A percentile compares a stretch with the other conserved stretches of the same genome.
These are phyloP conservation scores for Rhynchophorus ferrugineus DNA, from an alignment of 1,140 invertebrate genomes.

Conservation along the genomic window DNA sequence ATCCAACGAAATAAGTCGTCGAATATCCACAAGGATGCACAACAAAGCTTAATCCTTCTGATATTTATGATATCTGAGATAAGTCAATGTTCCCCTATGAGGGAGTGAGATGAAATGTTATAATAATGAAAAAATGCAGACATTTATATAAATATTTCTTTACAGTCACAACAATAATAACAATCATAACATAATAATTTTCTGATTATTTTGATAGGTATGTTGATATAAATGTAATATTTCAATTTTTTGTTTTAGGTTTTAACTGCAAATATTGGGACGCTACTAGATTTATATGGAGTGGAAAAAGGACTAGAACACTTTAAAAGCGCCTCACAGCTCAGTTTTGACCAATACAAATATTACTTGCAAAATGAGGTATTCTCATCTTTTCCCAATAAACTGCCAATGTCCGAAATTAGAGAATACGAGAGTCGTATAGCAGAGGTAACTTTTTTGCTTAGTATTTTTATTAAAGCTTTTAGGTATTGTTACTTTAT, in stretches of 20 bases:
- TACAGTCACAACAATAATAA: no score
- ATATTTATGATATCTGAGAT: no score
- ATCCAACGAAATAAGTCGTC: no score
- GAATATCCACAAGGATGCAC: no score
- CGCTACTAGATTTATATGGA: conserved; percentile 55
- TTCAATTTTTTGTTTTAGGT: conserved; percentile 45
- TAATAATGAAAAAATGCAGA: no score
- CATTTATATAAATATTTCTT: no score
- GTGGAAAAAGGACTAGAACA: conserved; percentile 71
- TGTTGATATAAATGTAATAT: no score
- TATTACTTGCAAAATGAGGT: conserved; percentile 69
- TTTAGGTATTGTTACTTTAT: conserved; percentile 33
- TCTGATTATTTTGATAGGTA: no score
- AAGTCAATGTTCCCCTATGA: no score
- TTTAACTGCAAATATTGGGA: conserved; percentile 52
- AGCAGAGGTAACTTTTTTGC: conserved; percentile 43
- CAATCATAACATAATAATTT: no score
- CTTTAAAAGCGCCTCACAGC: conserved; percentile 54
- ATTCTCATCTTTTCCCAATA: conserved; percentile 53
- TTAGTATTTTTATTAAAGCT: not conserved
- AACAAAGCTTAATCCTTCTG: no score
- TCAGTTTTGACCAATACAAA: conserved; percentile 66
- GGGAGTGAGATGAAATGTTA: no score
- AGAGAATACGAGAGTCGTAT: conserved; percentile 53
- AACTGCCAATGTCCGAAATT: conserved; percentile 46